These are phyloP conservation scores for Ormyrus rosae DNA, from an alignment of 2,888 invertebrate species.

Conservation along the genomic window DNA sequence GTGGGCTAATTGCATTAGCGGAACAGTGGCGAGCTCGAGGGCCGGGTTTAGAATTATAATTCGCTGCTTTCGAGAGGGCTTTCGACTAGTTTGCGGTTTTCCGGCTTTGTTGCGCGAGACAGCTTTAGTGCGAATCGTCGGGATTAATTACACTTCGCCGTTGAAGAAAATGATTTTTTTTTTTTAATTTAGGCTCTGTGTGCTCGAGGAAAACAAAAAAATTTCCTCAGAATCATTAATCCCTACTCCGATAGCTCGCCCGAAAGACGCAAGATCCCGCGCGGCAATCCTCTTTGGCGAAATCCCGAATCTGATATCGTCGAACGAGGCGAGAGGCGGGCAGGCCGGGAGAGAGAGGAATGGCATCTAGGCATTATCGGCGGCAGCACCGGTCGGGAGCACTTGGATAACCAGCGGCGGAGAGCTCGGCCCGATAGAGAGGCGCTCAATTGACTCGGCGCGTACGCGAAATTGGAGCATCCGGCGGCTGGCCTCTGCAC, in stretches of 20 bases:
- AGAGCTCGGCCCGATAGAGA: neutral
- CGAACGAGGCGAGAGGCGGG: neutral
- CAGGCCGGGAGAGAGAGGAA: neutral
- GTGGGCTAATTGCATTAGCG: neutral
- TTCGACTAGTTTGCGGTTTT: too few species aligned
- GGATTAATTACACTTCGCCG: too few species aligned
- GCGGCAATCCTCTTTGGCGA: neutral
- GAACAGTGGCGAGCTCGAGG: neutral
- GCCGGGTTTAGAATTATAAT: too few species aligned
- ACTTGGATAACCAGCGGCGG: neutral
- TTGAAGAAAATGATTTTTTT: too few species aligned
- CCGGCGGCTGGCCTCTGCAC: constrained; percentile 40
- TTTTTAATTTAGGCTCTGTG: too few species aligned
- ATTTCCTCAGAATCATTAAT: too few species aligned
- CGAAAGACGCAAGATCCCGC: neutral
- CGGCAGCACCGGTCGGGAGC: neutral
- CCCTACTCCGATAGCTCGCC: too few species aligned
- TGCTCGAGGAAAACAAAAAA: too few species aligned
- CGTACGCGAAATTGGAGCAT: constrained; percentile 51
- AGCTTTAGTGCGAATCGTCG: too few species aligned
- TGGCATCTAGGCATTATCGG: neutral
- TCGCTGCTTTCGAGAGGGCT: too few species aligned
- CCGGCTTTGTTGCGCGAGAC: too few species aligned
- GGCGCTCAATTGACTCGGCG: constrained; percentile 45
- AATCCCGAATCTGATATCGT: neutral